These are phyloP conservation scores for Alloplasta piceator DNA, from an alignment of 2,888 invertebrate genomes.

Conservation along the genomic window DNA sequence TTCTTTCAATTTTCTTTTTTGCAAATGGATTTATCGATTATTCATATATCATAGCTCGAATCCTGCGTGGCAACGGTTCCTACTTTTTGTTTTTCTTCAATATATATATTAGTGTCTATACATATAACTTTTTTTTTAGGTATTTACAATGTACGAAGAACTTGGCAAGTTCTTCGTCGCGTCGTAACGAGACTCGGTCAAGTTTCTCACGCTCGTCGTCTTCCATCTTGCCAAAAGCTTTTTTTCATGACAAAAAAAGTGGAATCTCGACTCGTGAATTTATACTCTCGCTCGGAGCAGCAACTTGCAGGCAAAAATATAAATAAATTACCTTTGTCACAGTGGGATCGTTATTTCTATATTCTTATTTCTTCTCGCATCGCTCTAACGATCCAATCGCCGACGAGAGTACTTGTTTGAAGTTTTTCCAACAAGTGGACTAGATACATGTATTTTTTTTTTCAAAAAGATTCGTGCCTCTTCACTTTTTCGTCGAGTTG, in stretches of 20 bases:
- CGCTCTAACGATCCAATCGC: constrained; percentile 30
- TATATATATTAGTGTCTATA: constrained; percentile 50
- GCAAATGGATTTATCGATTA: constrained; percentile 34
- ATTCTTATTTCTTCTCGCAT: not conserved
- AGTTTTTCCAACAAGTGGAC: constrained; percentile 46
- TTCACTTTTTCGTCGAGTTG: constrained; percentile 68
- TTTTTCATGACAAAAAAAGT: not conserved
- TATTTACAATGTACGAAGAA: constrained; percentile 48
- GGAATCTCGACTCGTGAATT: constrained; percentile 19
- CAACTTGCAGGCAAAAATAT: constrained; percentile 33
- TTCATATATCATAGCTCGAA: constrained; percentile 14
- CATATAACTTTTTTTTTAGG: constrained; percentile 26
- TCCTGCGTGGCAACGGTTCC: constrained; percentile 42
- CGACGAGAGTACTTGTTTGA: constrained; percentile 31
- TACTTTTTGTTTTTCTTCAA: constrained; percentile 9
- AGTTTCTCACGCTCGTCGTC: constrained; percentile 27
- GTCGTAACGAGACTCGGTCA: constrained; percentile 25
- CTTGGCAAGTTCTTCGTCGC: constrained; percentile 19
- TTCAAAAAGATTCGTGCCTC: not conserved
- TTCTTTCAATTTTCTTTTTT: constrained; percentile 2
- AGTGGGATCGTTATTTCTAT: constrained; percentile 25
- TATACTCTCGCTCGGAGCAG: constrained; percentile 28
- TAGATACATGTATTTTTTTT: constrained; percentile 56
- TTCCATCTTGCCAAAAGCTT: constrained; percentile 34
- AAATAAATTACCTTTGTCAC: constrained; percentile 42